phyloP scores from a whole-genome alignment of 2,888 invertebrate genomes.

The Amphipyra berbera region DNA sequence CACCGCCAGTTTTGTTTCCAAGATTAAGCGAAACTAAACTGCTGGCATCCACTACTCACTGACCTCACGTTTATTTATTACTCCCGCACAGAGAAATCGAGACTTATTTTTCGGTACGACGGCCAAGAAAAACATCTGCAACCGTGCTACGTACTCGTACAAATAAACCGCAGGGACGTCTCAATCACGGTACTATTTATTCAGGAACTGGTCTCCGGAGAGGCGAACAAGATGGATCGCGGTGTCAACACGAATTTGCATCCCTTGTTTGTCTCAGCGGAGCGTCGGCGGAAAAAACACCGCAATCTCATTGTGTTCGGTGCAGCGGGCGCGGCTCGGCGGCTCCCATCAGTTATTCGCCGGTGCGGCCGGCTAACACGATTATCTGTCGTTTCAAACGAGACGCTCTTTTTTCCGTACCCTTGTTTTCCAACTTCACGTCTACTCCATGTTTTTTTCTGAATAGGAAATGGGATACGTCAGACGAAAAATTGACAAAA shows the following conservation, averaged over 20 bases:
- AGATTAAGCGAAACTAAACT: conserved; percentile 86
- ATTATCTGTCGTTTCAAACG: conserved; percentile 88
- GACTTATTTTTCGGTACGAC: conserved; percentile 68
- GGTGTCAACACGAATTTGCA: conserved; percentile 90
- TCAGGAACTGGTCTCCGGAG: conserved; percentile 85
- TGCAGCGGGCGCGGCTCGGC: conserved; percentile 78
- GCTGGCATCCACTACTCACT: conserved; percentile 78
- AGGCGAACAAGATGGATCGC: conserved; percentile 89
- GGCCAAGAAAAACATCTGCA: conserved; percentile 75
- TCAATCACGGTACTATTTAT: conserved; percentile 87
- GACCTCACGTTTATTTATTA: conserved; percentile 75
- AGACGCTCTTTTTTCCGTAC: conserved; percentile 87
- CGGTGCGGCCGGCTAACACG: conserved; percentile 87
- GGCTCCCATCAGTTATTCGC: conserved; percentile 86
- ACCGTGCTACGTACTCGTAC: conserved; percentile 74
- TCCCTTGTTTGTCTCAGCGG: conserved; percentile 88
- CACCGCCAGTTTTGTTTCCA: conserved; percentile 81
- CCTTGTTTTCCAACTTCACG: conserved; percentile 89
- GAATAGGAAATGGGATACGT: conserved; percentile 89
- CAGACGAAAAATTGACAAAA: conserved; percentile 89
- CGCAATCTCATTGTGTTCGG: conserved; percentile 87
- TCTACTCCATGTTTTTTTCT: conserved; percentile 87
- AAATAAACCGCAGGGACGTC: conserved; percentile 79
- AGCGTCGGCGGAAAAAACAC: conserved; percentile 86
- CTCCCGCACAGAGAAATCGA: conserved; percentile 60